These are phyloP conservation scores for Rhaphigaster nebulosa DNA, from an alignment of 2,888 invertebrate genomes.

Conservation along the genomic window DNA sequence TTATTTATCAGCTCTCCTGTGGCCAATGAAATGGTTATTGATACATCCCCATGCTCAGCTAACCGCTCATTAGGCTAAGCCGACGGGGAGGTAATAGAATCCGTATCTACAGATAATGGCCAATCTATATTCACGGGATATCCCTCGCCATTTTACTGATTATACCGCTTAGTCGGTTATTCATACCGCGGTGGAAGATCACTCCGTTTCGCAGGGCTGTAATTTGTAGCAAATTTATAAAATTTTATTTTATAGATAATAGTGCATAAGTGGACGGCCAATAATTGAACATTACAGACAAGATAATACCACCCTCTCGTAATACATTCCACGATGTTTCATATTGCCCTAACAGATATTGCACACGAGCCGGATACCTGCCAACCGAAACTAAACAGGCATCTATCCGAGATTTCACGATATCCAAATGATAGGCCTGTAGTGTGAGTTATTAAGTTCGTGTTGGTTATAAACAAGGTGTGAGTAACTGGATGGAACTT, in stretches of 20 bases:
- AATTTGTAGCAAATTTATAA: constrained; percentile 9
- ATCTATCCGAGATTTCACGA: constrained; percentile 28
- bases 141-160: constrained; percentile 17
- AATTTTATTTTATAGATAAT: constrained; percentile 36
- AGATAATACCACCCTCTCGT: neutral
- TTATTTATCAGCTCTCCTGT: neutral
- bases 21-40: constrained; percentile 19
- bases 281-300: constrained; percentile 14
- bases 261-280: neutral
- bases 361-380: constrained; percentile 2
- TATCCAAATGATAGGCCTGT: constrained; percentile 20
- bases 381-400: neutral
- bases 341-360: constrained; percentile 21
- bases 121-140: constrained; percentile 36
- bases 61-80: constrained; percentile 41
- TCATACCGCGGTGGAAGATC: constrained; percentile 18
- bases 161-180: constrained; percentile 39
- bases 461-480: constrained; percentile 39
- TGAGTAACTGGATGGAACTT: constrained; percentile 16
- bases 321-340: neutral
- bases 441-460: constrained; percentile 39
- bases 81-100: constrained; percentile 26
- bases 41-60: neutral
- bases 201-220: neutral
- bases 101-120: constrained; percentile 6